Conservation (phyloP, 2,888 invertebrate genomes). For the Agrochola macilenta region DNA sequence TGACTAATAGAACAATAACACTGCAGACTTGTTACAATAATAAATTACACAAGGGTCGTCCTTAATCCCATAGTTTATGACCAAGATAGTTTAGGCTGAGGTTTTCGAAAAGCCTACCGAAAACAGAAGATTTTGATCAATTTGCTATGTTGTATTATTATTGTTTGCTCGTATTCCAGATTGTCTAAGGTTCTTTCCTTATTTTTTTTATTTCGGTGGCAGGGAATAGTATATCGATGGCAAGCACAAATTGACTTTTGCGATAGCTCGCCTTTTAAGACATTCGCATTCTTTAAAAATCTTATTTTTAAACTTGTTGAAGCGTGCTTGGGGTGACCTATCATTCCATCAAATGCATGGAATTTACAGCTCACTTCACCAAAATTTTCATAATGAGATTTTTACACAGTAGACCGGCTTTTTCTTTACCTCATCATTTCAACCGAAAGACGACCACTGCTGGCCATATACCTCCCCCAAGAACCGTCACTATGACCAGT, state of each 20-base stretch:
- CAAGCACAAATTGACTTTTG: not conserved
- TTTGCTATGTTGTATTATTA: constrained; percentile 23
- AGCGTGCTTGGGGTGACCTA: not conserved
- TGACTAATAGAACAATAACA: constrained; percentile 32
- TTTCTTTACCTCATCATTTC: no score
- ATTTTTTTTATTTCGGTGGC: not conserved
- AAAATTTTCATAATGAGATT: no score
- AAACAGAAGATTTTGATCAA: constrained; percentile 32
- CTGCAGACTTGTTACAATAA: constrained; percentile 48
- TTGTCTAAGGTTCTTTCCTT: not conserved
- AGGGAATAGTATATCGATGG: not conserved
- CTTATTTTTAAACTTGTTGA: not conserved
- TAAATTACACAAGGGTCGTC: constrained; percentile 59
- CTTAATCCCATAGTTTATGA: constrained; percentile 64
- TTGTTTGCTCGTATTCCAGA: not conserved
- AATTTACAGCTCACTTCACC: not conserved
- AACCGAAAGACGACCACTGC: no score
- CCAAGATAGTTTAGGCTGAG: constrained; percentile 48
- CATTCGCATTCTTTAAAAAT: no score
- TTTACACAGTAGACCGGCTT: no score
- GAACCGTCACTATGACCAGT: no score
- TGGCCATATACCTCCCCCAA: no score
- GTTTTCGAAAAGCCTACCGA: constrained; percentile 41
- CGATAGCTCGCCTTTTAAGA: not conserved
- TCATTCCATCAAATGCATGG: not conserved